These are phyloP conservation scores for Rhinopomastus cyanomelas DNA, from an alignment of 2,113 vertebrate genomes.

Conservation along the genomic window DNA sequence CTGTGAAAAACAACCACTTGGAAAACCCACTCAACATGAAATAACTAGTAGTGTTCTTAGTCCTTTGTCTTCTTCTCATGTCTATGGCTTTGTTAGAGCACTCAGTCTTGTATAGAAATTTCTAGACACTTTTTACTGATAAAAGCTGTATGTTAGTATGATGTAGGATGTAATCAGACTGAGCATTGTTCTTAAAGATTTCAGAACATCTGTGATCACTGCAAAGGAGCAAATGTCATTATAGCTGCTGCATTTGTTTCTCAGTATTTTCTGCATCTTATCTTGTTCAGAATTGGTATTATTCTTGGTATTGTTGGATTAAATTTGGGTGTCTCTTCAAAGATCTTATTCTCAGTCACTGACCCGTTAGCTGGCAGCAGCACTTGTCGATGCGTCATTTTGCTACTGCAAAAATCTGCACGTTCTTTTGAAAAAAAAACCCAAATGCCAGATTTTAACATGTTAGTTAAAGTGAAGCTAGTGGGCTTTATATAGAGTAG, in stretches of 20 bases:
- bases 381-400: conserved; percentile 5
- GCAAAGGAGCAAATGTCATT: not conserved
- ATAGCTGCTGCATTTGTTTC: not conserved
- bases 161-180: not conserved
- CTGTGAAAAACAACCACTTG: not conserved
- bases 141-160: not conserved
- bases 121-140: not conserved
- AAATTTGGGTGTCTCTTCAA: not conserved
- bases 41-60: not conserved
- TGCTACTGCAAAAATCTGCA: not conserved
- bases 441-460: not conserved
- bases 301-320: not conserved
- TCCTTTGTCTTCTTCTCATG: not conserved
- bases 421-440: not conserved
- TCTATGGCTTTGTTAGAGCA: not conserved
- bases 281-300: not conserved
- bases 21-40: not conserved
- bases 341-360: conserved; percentile 10
- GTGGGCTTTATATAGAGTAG: not conserved
- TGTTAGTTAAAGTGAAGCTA: not conserved
- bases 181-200: not conserved
- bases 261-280: not conserved
- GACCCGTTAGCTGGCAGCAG: not conserved
- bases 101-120: not conserved
- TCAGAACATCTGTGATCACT: not conserved